Conservation (phyloP, 2,888 invertebrate species). For the Phyllotreta cruciferae region DNA sequence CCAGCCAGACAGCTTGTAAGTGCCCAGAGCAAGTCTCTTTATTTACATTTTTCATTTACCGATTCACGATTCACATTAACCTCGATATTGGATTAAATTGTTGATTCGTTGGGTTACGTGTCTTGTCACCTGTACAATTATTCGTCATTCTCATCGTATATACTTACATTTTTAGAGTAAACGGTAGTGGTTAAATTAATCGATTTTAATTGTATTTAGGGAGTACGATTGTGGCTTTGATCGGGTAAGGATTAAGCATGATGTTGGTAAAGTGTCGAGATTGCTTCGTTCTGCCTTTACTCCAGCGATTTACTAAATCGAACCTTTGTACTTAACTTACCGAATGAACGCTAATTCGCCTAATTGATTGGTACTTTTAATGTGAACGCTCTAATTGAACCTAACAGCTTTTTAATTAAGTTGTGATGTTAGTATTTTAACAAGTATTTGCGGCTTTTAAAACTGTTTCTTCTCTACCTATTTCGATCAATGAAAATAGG, state of each 20-base stretch:
- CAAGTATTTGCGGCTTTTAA: too few species aligned
- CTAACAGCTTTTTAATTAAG: too few species aligned
- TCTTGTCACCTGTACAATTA: conserved; percentile 12
- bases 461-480: too few species aligned
- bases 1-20: conserved; percentile 83
- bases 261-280: conserved; percentile 5
- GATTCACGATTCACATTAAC: conserved; percentile 5
- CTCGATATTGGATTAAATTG: background rate
- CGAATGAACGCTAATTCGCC: conserved; percentile 1
- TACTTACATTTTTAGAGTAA: conserved; percentile 21
- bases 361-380: background rate
- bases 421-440: too few species aligned
- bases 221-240: conserved; percentile 61
- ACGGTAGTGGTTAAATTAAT: conserved; percentile 44
- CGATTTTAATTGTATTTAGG: conserved; percentile 57
- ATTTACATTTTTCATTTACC: background rate
- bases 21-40: conserved; percentile 40
- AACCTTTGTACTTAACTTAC: background rate
- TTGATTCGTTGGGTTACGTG: conserved; percentile 3
- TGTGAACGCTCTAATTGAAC: too few species aligned
- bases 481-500: too few species aligned
- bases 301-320: background rate
- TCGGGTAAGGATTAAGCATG: conserved; percentile 56
- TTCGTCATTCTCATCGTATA: conserved; percentile 13
- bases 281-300: background rate